These are phyloP conservation scores for Galeruca laticollis DNA, from an alignment of 2,888 invertebrate species.

Conservation along the genomic window DNA sequence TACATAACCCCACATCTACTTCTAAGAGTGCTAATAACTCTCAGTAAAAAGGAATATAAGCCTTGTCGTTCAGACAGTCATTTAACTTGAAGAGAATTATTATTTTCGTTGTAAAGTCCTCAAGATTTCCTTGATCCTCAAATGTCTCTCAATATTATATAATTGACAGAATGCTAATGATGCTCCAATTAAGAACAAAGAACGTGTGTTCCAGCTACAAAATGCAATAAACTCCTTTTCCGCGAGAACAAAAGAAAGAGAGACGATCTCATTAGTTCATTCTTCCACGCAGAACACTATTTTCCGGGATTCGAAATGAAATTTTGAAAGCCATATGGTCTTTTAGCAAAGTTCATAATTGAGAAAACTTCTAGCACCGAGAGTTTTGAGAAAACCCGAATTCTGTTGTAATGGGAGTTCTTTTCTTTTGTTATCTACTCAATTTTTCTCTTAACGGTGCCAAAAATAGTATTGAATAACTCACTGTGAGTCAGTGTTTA, in stretches of 20 bases:
- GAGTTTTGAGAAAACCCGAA: constrained; percentile 21
- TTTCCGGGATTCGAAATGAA: constrained; percentile 28
- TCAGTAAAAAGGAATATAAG: too few relatives aligned
- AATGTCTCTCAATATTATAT: neutral
- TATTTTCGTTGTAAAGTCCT: neutral
- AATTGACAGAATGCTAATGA: neutral
- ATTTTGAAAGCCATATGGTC: constrained; percentile 41
- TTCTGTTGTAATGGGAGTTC: constrained; percentile 24
- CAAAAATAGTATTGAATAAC: too few relatives aligned
- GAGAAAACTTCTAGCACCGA: constrained; percentile 31
- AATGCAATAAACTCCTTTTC: constrained; percentile 8
- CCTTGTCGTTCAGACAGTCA: neutral
- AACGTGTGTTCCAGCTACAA: neutral
- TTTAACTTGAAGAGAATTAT: neutral
- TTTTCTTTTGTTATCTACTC: constrained; percentile 14
- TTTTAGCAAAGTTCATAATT: constrained; percentile 38
- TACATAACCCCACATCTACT: too few relatives aligned
- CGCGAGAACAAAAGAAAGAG: neutral
- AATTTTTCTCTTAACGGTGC: neutral
- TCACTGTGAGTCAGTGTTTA: neutral
- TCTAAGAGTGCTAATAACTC: too few relatives aligned
- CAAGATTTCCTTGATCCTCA: neutral
- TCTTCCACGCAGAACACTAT: constrained; percentile 28
- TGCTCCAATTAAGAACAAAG: neutral
- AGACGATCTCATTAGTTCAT: constrained; percentile 22